Evolutionary conservation across 2,113 vertebrate genomes (phyloP).

Genomic region (Erythrolamprus reginae): DNA sequence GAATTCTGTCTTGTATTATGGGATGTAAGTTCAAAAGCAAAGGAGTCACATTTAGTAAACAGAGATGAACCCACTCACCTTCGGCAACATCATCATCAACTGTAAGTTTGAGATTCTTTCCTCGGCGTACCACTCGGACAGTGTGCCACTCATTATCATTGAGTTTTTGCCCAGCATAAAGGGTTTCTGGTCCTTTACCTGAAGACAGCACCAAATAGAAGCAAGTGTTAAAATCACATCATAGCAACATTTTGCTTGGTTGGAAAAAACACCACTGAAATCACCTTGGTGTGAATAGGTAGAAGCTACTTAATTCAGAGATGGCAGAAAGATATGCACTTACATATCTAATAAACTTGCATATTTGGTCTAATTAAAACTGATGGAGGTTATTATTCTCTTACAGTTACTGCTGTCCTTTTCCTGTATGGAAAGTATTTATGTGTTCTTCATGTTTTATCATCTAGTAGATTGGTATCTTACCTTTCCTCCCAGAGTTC

Average conservation of each 20-base stretch:
- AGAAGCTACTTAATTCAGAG: not conserved
- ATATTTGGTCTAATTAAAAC: not conserved
- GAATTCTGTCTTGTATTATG: not conserved
- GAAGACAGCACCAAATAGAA: slow-evolving; percentile 52
- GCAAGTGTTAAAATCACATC: slow-evolving; percentile 45
- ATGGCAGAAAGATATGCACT: not conserved
- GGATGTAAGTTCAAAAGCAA: not conserved
- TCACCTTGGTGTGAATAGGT: slow-evolving; percentile 65
- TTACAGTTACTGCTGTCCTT: not conserved
- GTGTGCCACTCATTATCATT: slow-evolving; percentile 98
- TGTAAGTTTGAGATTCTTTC: slow-evolving; percentile 88
- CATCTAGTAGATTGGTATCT: not conserved
- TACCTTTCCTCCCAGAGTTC: not conserved
- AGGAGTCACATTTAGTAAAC: not conserved
- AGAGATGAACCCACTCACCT: slow-evolving; percentile 69
- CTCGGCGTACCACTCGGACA: slow-evolving; percentile 87
- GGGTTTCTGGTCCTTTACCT: slow-evolving; percentile 97
- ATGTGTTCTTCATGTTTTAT: not conserved
- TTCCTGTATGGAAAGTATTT: not conserved
- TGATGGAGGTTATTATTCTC: not conserved
- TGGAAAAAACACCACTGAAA: slow-evolving; percentile 45
- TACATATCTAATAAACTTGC: not conserved
- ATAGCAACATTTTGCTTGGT: not conserved
- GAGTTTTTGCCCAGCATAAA: slow-evolving; percentile 95
- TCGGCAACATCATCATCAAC: slow-evolving; percentile 95